A percentile compares a stretch with the other conserved stretches of the same genome.
These are phyloP conservation scores for Lapara coniferarum DNA, from an alignment of 2,888 invertebrate genomes.

Conservation along the genomic window DNA sequence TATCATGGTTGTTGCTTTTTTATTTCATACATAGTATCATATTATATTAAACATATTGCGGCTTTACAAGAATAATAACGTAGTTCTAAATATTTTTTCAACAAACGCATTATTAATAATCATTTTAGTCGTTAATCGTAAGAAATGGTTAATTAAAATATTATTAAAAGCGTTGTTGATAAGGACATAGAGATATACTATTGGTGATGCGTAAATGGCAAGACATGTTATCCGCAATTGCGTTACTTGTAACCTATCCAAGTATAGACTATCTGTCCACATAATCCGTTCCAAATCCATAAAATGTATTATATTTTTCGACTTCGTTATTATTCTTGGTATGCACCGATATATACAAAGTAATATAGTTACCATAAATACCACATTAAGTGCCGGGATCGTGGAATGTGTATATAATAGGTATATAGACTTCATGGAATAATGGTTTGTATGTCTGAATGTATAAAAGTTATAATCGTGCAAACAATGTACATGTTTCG, in stretches of 20 bases:
- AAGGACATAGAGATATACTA: too few relatives aligned
- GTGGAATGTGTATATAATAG: constrained; percentile 69
- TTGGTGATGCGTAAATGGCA: too few relatives aligned
- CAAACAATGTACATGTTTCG: background rate
- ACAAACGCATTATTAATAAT: background rate
- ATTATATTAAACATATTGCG: background rate
- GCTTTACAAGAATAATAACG: background rate
- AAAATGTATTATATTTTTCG: background rate
- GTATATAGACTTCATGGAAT: constrained; percentile 13
- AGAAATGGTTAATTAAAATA: too few relatives aligned
- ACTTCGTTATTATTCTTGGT: background rate
- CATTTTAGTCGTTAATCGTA: too few relatives aligned
- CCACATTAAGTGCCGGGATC: constrained; percentile 70
- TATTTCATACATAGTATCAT: background rate
- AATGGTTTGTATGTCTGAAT: constrained; percentile 5
- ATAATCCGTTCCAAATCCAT: too few relatives aligned
- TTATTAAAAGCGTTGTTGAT: too few relatives aligned
- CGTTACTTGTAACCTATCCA: too few relatives aligned
- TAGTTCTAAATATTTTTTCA: background rate
- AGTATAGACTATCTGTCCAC: too few relatives aligned
- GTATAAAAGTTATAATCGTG: constrained; percentile 1
- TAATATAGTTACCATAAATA: constrained; percentile 38
- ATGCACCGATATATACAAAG: constrained; percentile 1
- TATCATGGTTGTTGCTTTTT: background rate
- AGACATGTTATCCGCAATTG: too few relatives aligned